phyloP scores from a whole-genome alignment of 2,113 vertebrate species.

The Cathartes aura region DNA sequence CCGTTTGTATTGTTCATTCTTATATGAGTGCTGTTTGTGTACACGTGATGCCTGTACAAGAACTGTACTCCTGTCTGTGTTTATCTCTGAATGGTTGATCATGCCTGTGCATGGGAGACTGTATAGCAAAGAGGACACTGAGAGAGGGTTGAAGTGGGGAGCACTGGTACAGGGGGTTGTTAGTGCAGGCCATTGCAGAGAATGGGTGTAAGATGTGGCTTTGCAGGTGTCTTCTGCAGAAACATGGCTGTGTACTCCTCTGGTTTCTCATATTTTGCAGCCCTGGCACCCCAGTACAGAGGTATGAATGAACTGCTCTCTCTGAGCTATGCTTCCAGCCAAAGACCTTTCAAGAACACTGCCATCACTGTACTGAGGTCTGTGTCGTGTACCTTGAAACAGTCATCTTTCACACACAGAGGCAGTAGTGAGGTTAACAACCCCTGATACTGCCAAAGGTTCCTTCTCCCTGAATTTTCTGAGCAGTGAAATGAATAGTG shows the following conservation, averaged over 20 bases:
- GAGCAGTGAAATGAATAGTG: accelerated
- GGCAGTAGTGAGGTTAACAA: background rate
- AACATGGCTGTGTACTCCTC: background rate
- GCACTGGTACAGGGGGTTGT: background rate
- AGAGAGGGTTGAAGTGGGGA: background rate
- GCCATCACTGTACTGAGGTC: background rate
- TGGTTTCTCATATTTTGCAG: background rate
- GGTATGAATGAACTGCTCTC: background rate
- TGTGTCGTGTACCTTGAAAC: background rate
- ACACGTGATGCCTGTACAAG: background rate
- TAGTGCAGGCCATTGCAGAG: background rate
- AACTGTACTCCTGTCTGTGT: background rate
- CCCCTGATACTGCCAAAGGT: background rate
- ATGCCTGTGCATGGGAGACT: background rate
- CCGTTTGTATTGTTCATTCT: background rate
- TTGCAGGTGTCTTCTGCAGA: background rate
- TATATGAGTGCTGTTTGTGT: background rate
- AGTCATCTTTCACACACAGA: background rate
- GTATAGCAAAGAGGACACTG: background rate
- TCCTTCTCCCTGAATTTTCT: background rate
- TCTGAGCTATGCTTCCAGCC: background rate
- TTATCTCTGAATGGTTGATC: background rate
- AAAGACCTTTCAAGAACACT: background rate
- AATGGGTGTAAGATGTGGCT: background rate
- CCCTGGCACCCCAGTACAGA: background rate